phyloP scores from a whole-genome alignment of 2,888 invertebrate species.

The Drosophila mulleri region DNA sequence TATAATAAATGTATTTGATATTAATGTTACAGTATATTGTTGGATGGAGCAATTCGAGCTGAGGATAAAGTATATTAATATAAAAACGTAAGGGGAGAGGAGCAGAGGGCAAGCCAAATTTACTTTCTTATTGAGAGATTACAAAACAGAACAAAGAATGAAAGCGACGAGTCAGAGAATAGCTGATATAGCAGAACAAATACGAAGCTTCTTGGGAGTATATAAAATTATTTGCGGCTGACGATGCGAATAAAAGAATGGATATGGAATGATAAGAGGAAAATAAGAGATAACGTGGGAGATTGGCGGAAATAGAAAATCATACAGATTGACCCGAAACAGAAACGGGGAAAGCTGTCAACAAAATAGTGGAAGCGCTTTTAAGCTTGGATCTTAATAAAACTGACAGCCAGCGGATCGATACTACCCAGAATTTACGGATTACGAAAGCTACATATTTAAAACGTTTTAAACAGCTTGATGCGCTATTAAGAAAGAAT shows the following conservation, averaged over 20 bases:
- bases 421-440: no score
- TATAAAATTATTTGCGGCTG: neutral
- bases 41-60: neutral
- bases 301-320: neutral
- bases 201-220: neutral
- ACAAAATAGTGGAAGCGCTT: neutral
- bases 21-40: neutral
- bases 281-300: neutral
- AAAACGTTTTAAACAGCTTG: neutral
- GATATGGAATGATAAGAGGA: neutral
- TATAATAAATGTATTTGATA: neutral
- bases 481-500: neutral
- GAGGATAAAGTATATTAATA: neutral
- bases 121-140: neutral
- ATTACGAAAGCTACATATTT: no score
- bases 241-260: neutral
- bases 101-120: neutral
- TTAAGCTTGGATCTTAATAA: neutral
- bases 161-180: neutral
- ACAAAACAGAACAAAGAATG: neutral
- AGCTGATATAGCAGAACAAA: neutral
- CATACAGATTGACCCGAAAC: neutral
- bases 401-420: no score
- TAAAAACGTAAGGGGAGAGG: neutral
- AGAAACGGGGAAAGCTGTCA: neutral